Base-by-base conservation (phyloP, 2,888 invertebrate species). In the Phalangium opilio region DNA sequence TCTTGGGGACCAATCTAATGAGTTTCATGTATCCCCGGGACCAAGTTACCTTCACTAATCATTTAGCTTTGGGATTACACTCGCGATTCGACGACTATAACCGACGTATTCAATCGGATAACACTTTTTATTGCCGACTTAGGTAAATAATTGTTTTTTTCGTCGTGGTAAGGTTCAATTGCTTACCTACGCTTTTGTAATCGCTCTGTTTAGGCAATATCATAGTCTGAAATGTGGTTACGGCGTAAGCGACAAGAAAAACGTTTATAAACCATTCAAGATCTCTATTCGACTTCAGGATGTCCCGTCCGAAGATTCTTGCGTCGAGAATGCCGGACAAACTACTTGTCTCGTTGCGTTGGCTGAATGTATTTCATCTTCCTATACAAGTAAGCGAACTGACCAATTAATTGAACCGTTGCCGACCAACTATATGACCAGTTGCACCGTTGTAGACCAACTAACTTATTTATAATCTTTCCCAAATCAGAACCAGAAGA, bases 351-450 rank as follows among this genome's bases (percentile, higher is more conserved):
- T 81, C 21, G 74, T 83, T 38, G 75, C 85, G 50, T 76, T 77
- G 46, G 85, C 84, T 2, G 75, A 77, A 3, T 78, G 79, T 1
- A 75, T 85, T 27, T 72, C 70, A 57, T 79, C 85, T 8, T 78
- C 80, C 12, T 89, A 82, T 63, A 79, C 76, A 75, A 74, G 87
- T 86, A 69, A 67, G 68, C 56, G n/a, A 5, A 3, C 15, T 32
- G n/a, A n/a, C n/a, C n/a, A n/a, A n/a, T n/a, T n/a, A n/a, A n/a
- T n/a, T n/a, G n/a, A n/a, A n/a, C n/a, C n/a, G n/a, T n/a, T n/a
- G n/a, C n/a, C n/a, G n/a, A n/a, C n/a, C n/a, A n/a, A n/a, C n/a
- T n/a, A n/a, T n/a, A n/a, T n/a, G n/a, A n/a, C n/a, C n/a, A n/a
- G n/a, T n/a, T n/a, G n/a, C n/a, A n/a, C n/a, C n/a, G n/a, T n/a